Conservation (phyloP, 2,797 vertebrate genomes). For the Molossus molossus region DNA sequence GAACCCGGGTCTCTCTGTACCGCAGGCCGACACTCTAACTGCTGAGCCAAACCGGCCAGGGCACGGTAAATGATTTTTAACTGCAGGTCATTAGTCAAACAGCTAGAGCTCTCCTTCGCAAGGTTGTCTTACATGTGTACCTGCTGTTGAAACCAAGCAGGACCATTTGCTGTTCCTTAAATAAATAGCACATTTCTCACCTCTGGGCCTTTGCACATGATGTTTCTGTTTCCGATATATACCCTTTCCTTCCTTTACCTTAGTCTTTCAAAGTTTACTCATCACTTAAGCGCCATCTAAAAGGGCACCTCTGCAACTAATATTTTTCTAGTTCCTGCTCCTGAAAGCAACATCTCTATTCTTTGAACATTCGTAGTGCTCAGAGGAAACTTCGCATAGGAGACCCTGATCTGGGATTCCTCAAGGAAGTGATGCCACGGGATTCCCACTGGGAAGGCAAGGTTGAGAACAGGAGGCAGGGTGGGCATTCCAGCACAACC, state of each 20-base stretch:
- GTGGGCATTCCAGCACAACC: not conserved
- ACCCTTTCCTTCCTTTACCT: not conserved
- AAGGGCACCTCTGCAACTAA: not conserved
- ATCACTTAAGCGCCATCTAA: not conserved
- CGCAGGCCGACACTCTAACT: too few species aligned
- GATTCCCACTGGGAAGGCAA: not conserved
- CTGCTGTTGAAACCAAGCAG: not conserved
- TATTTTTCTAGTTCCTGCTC: not conserved
- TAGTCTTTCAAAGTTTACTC: slow-evolving; percentile 26
- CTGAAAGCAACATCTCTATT: not conserved
- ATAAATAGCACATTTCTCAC: not conserved
- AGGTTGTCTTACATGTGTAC: not conserved
- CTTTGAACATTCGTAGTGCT: not conserved
- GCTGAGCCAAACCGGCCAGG: too few species aligned
- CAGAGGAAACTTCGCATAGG: not conserved
- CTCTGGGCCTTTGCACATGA: not conserved
- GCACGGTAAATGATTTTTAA: slow-evolving; percentile 22
- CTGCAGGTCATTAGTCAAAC: not conserved
- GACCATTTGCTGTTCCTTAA: not conserved
- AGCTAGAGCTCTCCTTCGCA: not conserved
- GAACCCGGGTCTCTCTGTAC: too few species aligned
- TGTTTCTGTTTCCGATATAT: not conserved
- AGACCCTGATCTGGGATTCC: not conserved
- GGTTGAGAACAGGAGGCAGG: not conserved
- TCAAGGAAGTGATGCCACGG: not conserved